Conservation (phyloP, 2,113 vertebrate species). For the Larimichthys polyactis region DNA sequence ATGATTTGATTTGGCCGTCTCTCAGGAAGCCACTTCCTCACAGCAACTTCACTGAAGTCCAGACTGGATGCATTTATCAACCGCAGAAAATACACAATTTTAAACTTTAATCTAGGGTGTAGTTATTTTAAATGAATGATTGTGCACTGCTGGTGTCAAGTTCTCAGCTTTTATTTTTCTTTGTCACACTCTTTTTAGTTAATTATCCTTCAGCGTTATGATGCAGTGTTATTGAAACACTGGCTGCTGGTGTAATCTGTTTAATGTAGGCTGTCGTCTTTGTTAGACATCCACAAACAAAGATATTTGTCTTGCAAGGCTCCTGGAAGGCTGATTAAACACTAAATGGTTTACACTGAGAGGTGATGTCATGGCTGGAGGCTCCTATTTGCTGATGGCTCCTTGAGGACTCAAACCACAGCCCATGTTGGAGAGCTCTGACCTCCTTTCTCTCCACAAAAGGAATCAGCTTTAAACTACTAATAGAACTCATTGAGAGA, state of each 20-base stretch:
- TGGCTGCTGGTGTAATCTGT: conserved; percentile 18
- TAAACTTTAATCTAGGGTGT: neutral
- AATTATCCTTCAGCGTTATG: conserved; percentile 7
- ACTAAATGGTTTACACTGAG: conserved; percentile 70
- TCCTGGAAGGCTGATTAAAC: conserved; percentile 71
- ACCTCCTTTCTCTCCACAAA: conserved; percentile 72
- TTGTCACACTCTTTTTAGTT: neutral
- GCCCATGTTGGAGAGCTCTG: conserved; percentile 61
- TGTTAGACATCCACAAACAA: conserved; percentile 56
- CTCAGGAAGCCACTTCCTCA: conserved; percentile 61
- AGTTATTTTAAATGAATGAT: conserved; percentile 7
- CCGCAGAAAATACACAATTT: conserved; percentile 21
- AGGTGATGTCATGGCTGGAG: conserved; percentile 73
- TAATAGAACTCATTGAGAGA: conserved; percentile 53
- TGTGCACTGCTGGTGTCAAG: neutral
- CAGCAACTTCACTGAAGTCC: conserved; percentile 50
- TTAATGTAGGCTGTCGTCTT: conserved; percentile 43
- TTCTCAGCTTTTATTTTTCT: conserved; percentile 8
- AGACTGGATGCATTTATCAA: conserved; percentile 39
- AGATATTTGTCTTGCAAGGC: conserved; percentile 62
- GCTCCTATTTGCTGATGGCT: conserved; percentile 68
- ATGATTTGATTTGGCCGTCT: conserved; percentile 71
- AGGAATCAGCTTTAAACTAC: conserved; percentile 58
- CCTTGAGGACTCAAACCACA: conserved; percentile 64
- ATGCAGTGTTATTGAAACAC: conserved; percentile 7